Percentiles rank a stretch among this genome's conserved stretches.
phyloP scores from a whole-genome alignment of 2,113 vertebrate genomes.

The Numida meleagris region DNA sequence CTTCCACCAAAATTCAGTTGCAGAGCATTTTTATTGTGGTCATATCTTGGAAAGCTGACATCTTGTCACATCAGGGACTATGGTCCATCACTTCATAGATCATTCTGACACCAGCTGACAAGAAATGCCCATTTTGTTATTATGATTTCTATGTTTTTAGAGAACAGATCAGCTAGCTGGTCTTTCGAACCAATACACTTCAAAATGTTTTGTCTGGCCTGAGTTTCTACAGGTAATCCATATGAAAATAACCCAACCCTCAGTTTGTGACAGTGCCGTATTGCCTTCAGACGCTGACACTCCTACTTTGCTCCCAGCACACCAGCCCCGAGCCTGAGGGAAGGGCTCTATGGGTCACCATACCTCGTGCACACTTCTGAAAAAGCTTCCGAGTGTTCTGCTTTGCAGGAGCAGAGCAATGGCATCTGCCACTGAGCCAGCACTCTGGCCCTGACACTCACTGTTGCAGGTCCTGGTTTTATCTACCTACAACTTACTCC shows the following conservation, averaged over 20 bases:
- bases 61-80: neutral
- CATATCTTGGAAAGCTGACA: neutral
- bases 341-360: neutral
- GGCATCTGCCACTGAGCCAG: neutral
- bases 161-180: neutral
- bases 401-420: neutral
- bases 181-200: neutral
- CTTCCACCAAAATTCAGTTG: neutral
- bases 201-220: neutral
- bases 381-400: neutral
- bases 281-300: neutral
- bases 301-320: neutral
- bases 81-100: neutral
- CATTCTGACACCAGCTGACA: neutral
- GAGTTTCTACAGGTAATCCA: neutral
- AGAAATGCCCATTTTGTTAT: neutral
- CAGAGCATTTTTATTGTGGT: neutral
- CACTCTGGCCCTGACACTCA: neutral
- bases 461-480: neutral
- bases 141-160: neutral
- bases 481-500: neutral
- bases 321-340: neutral
- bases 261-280: neutral
- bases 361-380: neutral
- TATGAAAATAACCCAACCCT: neutral